phyloP scores from a whole-genome alignment of 2,797 vertebrate genomes.

The Rhinophrynus dorsalis region DNA sequence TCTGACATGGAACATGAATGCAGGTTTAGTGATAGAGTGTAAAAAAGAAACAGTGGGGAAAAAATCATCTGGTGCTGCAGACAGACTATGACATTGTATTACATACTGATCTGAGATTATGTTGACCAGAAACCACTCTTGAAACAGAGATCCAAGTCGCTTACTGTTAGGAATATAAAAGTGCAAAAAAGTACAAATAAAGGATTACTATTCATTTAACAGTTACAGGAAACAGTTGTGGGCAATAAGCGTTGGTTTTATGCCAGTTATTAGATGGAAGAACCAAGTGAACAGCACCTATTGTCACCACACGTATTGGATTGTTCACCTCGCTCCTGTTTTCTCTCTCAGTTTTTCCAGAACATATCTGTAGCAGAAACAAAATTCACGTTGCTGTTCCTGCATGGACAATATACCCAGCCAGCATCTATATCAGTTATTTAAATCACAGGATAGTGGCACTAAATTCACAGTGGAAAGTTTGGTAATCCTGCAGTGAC shows the following conservation, averaged over 20 bases:
- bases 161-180: too few species aligned
- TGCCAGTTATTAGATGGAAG: conserved; percentile 24
- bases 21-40: too few species aligned
- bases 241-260: neutral
- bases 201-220: too few species aligned
- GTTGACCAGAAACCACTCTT: too few species aligned
- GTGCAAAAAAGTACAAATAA: too few species aligned
- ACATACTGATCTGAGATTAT: too few species aligned
- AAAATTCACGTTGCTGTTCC: neutral
- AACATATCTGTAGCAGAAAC: neutral
- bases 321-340: conserved; percentile 3
- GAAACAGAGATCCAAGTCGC: too few species aligned
- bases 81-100: too few species aligned
- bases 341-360: neutral
- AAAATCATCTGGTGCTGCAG: too few species aligned
- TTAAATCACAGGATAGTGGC: conserved; percentile 59
- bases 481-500: conserved; percentile 54
- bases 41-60: too few species aligned
- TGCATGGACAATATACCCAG: conserved; percentile 9
- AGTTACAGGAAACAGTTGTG: neutral
- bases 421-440: conserved; percentile 40
- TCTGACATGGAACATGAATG: too few species aligned
- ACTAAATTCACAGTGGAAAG: conserved; percentile 66
- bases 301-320: conserved; percentile 25
- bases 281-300: conserved; percentile 17